Percentiles rank a stretch among this genome's conserved stretches.
Conservation (phyloP, 2,888 invertebrate species). For the Ditula angustiorana region DNA sequence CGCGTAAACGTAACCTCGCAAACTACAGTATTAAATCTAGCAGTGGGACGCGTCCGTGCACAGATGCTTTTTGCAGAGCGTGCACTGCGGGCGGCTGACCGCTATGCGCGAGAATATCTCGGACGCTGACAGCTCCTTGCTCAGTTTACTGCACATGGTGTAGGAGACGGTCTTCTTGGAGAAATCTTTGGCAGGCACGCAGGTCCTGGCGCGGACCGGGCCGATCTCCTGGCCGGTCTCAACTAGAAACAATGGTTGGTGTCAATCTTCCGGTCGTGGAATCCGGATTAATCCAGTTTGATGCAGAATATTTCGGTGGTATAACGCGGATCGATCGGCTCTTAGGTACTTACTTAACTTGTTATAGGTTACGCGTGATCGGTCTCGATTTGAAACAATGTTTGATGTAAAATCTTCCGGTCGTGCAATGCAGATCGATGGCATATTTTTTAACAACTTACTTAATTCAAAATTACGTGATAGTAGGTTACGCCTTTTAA, state of each 20-base stretch:
- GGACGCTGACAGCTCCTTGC: slow-evolving; percentile 76
- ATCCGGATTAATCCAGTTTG: neutral
- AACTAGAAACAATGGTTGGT: slow-evolving; percentile 54
- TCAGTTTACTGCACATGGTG: slow-evolving; percentile 77
- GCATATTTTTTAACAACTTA: no score
- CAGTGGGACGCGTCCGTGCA: slow-evolving; percentile 74
- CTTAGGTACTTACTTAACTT: no score
- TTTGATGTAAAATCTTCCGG: neutral
- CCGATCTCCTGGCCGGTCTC: slow-evolving; percentile 79
- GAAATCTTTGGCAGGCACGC: slow-evolving; percentile 79
- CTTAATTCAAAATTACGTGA: no score
- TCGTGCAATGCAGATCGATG: neutral
- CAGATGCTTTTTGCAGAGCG: slow-evolving; percentile 75
- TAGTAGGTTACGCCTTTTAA: no score
- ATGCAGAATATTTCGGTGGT: neutral
- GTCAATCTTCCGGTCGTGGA: neutral
- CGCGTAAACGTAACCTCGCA: neutral
- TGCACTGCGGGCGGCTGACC: slow-evolving; percentile 74
- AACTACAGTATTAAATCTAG: slow-evolving; percentile 47
- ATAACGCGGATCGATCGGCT: no score
- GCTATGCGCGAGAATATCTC: slow-evolving; percentile 78
- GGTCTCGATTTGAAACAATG: slow-evolving; percentile 67
- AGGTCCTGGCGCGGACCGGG: slow-evolving; percentile 78
- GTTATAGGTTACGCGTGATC: no score
- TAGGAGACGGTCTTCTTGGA: slow-evolving; percentile 78